phyloP scores from a whole-genome alignment of 2,113 vertebrate genomes.

The Orthonyx spaldingii region DNA sequence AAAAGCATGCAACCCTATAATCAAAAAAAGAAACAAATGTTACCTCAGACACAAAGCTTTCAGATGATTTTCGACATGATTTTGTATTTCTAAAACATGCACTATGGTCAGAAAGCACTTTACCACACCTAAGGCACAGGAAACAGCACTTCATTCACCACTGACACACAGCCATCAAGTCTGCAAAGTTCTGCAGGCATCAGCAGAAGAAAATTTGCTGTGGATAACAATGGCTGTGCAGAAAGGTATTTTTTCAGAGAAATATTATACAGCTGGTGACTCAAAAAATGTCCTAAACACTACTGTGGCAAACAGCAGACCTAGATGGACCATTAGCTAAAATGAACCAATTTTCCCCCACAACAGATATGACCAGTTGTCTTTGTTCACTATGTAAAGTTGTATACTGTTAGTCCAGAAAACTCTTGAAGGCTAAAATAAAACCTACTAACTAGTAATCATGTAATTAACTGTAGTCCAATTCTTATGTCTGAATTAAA shows the following conservation, averaged over 20 bases:
- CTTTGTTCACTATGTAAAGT: background rate
- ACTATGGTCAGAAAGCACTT: background rate
- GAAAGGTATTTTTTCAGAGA: background rate
- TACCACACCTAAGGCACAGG: background rate
- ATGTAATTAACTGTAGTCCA: background rate
- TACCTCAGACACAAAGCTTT: background rate
- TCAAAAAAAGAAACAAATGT: slow-evolving; percentile 12
- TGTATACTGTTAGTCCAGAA: background rate
- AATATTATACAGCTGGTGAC: background rate
- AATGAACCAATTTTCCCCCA: background rate
- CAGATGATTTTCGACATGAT: background rate
- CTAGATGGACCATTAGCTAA: background rate
- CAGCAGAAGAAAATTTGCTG: background rate
- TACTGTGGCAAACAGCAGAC: background rate
- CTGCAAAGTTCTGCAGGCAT: background rate
- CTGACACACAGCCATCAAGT: background rate
- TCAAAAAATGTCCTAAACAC: background rate
- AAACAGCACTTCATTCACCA: background rate
- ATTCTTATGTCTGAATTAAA: background rate
- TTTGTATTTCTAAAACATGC: background rate
- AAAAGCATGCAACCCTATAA: slow-evolving; percentile 94
- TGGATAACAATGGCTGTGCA: background rate
- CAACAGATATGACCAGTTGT: background rate
- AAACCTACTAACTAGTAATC: background rate
- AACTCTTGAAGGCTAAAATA: background rate